Evolutionary conservation across 2,888 invertebrate species (phyloP).

Genomic region (Tethea ocularis): DNA sequence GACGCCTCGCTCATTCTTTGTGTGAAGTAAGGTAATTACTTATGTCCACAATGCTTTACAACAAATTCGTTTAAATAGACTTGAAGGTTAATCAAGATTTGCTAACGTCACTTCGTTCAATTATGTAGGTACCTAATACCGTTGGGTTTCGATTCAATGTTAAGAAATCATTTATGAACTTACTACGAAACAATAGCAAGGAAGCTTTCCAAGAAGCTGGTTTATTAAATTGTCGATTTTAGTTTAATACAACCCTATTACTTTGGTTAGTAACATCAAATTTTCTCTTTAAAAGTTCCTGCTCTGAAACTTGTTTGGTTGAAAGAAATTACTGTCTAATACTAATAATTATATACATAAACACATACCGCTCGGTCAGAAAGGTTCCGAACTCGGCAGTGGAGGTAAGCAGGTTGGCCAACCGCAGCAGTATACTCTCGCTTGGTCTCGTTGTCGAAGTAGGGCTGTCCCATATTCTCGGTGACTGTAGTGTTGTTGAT

Average conservation of each 20-base stretch:
- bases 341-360: too few species aligned
- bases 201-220: too few species aligned
- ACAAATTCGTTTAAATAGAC: conserved; percentile 20
- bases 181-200: too few species aligned
- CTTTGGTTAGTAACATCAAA: too few species aligned
- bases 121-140: neutral
- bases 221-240: too few species aligned
- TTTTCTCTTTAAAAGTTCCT: too few species aligned
- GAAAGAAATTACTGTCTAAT: too few species aligned
- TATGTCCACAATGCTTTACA: conserved; percentile 38
- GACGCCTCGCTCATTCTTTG: conserved; percentile 32
- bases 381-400: conserved; percentile 93
- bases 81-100: neutral
- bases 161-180: too few species aligned
- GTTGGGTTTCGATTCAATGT: neutral
- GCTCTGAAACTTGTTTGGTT: neutral
- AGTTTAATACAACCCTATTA: too few species aligned
- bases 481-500: conserved; percentile 53
- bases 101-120: neutral
- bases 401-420: conserved; percentile 92
- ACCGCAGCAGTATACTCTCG: conserved; percentile 93
- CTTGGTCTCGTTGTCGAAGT: conserved; percentile 92
- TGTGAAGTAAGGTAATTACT: conserved; percentile 47
- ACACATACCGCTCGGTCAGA: conserved; percentile 93
- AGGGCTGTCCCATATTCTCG: conserved; percentile 91